phyloP scores from a whole-genome alignment of 30 jellyfish, hydroid and myxozoan species.

The Hydractinia symbiolongicarpus region DNA sequence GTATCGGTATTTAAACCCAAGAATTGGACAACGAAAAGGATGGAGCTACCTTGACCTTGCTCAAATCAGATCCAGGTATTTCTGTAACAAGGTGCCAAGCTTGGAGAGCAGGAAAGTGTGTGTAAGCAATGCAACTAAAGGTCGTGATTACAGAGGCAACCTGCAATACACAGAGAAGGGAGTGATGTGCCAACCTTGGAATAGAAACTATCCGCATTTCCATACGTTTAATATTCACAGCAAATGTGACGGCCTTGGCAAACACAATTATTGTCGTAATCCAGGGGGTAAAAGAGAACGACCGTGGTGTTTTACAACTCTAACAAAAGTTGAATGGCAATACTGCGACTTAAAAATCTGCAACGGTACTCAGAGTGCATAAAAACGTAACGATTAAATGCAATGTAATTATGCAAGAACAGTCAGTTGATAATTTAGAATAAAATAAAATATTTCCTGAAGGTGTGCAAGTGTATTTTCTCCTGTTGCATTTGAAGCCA shows the following conservation, averaged over 20 bases:
- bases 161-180: slow-evolving; percentile 71
- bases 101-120: slow-evolving; percentile 31
- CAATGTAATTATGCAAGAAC: too few relatives aligned
- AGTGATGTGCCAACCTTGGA: slow-evolving; percentile 67
- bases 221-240: slow-evolving; percentile 43
- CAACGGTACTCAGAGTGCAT: background rate
- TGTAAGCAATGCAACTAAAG: slow-evolving; percentile 29
- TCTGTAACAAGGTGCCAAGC: slow-evolving; percentile 51
- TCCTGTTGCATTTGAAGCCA: too few relatives aligned
- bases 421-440: too few relatives aligned
- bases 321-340: slow-evolving; percentile 48
- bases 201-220: slow-evolving; percentile 45
- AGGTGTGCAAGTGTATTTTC: too few relatives aligned
- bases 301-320: slow-evolving; percentile 84
- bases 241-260: slow-evolving; percentile 42
- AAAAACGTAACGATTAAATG: too few relatives aligned
- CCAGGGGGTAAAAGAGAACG: slow-evolving; percentile 66
- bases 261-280: slow-evolving; percentile 61
- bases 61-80: slow-evolving; percentile 62
- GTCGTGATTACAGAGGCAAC: slow-evolving; percentile 66
- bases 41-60: slow-evolving; percentile 61
- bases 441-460: too few relatives aligned
- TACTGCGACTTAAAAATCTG: slow-evolving; percentile 68
- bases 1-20: too few relatives aligned
- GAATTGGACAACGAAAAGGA: slow-evolving; percentile 10